A percentile compares a stretch with the other conserved stretches of the same genome.
These are phyloP conservation scores for Dipus sagitta DNA, from an alignment of 2,797 vertebrate genomes.

Conservation along the genomic window DNA sequence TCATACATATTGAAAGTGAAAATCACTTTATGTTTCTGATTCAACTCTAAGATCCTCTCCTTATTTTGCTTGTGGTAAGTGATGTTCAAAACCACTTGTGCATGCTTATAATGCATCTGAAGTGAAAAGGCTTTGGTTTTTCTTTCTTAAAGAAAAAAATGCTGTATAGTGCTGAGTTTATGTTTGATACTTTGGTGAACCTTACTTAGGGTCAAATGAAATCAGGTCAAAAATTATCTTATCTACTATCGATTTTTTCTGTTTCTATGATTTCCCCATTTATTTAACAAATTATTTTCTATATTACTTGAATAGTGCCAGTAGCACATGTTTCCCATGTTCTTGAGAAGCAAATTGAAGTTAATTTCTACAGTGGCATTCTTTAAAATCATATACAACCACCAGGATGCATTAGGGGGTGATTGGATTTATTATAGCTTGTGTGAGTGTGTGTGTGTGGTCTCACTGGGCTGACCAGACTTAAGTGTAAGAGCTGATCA, in stretches of 20 bases:
- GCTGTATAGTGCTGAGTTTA: background rate
- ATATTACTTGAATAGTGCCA: background rate
- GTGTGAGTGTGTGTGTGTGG: background rate
- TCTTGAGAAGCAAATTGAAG: background rate
- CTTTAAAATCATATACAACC: background rate
- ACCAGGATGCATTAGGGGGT: background rate
- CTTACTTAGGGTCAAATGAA: background rate
- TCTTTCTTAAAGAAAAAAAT: background rate
- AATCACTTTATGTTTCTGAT: constrained; percentile 48
- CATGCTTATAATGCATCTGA: constrained; percentile 6
- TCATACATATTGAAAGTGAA: background rate
- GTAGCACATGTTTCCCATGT: background rate
- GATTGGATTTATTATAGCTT: background rate
- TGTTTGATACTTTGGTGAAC: background rate
- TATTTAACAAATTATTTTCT: constrained; percentile 12
- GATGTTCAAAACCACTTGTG: constrained; percentile 18
- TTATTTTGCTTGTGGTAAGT: constrained; percentile 27
- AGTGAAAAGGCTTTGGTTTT: background rate
- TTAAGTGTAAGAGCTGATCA: background rate
- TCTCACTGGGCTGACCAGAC: background rate
- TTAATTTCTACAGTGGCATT: background rate
- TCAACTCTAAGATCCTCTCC: background rate
- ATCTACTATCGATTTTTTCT: background rate
- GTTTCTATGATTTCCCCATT: background rate
- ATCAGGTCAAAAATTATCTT: background rate